Conservation (phyloP, 2,797 vertebrate species). For the Triplophysa yarkandensis region DNA sequence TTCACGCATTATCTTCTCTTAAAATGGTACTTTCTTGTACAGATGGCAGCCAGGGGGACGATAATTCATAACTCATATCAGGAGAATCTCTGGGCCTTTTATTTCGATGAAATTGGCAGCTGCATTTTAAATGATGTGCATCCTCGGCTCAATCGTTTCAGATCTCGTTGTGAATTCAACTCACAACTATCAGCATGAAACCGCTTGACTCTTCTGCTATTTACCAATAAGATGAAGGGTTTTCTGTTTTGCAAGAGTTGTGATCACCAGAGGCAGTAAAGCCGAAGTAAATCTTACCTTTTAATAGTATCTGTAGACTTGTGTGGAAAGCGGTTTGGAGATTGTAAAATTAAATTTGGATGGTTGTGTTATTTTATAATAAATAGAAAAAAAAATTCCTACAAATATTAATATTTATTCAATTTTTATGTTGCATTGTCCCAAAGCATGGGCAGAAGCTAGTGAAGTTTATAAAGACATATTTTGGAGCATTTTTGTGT, state of each 20-base stretch:
- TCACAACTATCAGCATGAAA: neutral
- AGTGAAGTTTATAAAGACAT: too few species aligned
- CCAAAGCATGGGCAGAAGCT: too few species aligned
- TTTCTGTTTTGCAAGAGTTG: slow-evolving; percentile 9
- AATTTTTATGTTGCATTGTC: too few species aligned
- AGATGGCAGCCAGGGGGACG: slow-evolving; percentile 35
- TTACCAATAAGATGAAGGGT: slow-evolving; percentile 12
- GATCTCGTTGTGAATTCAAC: slow-evolving; percentile 22
- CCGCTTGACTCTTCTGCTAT: slow-evolving; percentile 14
- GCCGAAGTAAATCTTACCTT: neutral
- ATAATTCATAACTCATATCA: slow-evolving; percentile 19
- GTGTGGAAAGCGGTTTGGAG: neutral
- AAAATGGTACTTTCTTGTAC: slow-evolving; percentile 45
- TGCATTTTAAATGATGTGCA: slow-evolving; percentile 29
- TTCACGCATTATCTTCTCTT: slow-evolving; percentile 47
- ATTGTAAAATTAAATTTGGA: neutral
- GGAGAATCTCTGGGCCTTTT: slow-evolving; percentile 25
- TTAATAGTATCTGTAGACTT: neutral
- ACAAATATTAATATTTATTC: neutral
- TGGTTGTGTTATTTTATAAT: neutral
- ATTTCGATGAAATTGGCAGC: slow-evolving; percentile 22
- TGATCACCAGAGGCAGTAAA: neutral
- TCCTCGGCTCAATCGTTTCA: slow-evolving; percentile 2
- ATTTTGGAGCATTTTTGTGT: too few species aligned
- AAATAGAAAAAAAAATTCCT: neutral